Conservation (phyloP, 1,140 invertebrate genomes). For the Tenebrio molitor region DNA sequence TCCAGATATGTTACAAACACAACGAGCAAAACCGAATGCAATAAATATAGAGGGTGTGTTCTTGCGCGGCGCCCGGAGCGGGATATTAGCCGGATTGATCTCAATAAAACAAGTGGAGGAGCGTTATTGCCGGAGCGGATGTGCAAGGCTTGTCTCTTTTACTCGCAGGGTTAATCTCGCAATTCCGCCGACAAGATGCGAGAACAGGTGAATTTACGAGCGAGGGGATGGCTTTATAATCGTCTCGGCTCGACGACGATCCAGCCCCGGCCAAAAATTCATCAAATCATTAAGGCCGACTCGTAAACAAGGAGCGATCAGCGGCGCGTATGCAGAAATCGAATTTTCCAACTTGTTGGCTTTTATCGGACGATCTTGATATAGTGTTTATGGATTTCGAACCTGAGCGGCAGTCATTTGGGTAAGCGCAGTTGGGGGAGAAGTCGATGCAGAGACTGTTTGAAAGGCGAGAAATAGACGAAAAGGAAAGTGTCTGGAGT, state of each 20-base stretch:
- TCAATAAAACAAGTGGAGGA: neutral
- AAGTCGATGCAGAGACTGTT: neutral
- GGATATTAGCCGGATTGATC: no score
- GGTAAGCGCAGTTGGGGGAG: neutral
- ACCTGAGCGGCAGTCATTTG: constrained; percentile 1
- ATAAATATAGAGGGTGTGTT: constrained; percentile 20
- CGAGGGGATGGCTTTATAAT: constrained; percentile 13
- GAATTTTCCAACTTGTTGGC: neutral
- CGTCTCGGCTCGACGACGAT: neutral
- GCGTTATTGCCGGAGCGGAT: neutral
- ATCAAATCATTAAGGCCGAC: no score
- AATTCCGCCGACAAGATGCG: neutral
- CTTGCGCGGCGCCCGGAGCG: neutral
- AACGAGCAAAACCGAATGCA: constrained; percentile 35
- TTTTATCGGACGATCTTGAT: neutral
- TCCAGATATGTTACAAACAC: constrained; percentile 22
- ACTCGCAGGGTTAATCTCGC: constrained; percentile 16
- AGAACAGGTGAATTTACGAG: constrained; percentile 19
- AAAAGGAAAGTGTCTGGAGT: constrained; percentile 23
- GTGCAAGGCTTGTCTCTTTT: constrained; percentile 5
- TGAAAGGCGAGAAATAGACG: constrained; percentile 1
- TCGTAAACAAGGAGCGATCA: no score
- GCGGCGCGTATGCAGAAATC: no score
- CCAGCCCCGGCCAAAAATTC: constrained; percentile 3
- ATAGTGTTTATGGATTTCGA: neutral